A percentile compares a stretch with the other conserved stretches of the same genome.
These are phyloP conservation scores for Beroe ovata DNA, from an alignment of 37 sponge, comb jelly and placozoan genomes.

Conservation along the genomic window DNA sequence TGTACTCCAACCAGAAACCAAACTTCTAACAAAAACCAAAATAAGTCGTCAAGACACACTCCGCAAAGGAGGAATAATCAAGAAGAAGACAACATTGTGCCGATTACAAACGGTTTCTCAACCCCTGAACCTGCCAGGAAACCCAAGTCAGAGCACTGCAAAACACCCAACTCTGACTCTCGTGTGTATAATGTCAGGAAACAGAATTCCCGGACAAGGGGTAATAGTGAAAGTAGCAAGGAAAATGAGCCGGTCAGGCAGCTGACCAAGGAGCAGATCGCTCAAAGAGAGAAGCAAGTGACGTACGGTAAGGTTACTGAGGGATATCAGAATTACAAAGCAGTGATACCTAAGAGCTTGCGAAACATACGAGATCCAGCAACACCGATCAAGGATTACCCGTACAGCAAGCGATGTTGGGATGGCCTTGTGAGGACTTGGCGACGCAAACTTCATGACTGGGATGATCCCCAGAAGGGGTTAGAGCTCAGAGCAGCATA, in stretches of 20 bases:
- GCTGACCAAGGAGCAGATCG: slow-evolving; percentile 35
- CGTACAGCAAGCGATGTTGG: slow-evolving; percentile 59
- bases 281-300: slow-evolving; percentile 7
- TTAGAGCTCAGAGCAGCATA: slow-evolving; percentile 1
- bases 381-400: slow-evolving; percentile 13
- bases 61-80: background rate
- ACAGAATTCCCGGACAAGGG: background rate
- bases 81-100: background rate
- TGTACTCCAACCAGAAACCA: background rate
- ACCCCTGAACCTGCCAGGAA: background rate
- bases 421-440: background rate
- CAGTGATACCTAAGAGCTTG: slow-evolving; percentile 8
- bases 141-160: background rate
- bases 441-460: slow-evolving; percentile 15
- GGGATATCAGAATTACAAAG: slow-evolving; percentile 53
- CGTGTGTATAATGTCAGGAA: background rate
- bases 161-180: background rate
- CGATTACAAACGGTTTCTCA: background rate
- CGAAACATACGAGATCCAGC: slow-evolving; percentile 3
- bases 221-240: background rate
- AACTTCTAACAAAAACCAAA: background rate
- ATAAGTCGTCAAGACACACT: slow-evolving; percentile 1
- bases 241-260: slow-evolving; percentile 8
- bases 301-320: slow-evolving; percentile 49
- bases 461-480: slow-evolving; percentile 6